Conservation (phyloP, 92 coral and sea anemone genomes). For the Isaurus tuberculatus region DNA sequence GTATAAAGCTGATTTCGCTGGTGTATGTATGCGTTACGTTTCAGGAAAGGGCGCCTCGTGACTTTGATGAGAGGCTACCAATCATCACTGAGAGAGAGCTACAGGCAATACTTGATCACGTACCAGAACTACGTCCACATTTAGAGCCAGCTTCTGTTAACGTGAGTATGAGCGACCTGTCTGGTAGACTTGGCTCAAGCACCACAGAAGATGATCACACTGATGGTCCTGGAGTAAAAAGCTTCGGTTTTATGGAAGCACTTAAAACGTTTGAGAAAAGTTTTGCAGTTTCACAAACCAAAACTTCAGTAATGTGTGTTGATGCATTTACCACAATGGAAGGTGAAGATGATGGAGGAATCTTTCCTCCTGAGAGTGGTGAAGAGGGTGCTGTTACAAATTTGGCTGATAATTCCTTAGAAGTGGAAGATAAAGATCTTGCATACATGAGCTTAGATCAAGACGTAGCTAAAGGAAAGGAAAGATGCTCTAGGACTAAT, state of each 20-base stretch:
- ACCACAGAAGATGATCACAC: conserved; percentile 47
- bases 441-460: conserved; percentile 54
- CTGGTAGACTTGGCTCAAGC: conserved; percentile 43
- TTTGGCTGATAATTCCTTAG: conserved; percentile 21
- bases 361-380: background rate
- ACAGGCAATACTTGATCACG: conserved; percentile 66
- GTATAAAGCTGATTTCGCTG: background rate
- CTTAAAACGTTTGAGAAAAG: conserved; percentile 46
- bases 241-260: conserved; percentile 22
- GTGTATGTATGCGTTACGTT: background rate
- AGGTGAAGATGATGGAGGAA: conserved; percentile 41
- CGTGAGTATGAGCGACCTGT: conserved; percentile 77
- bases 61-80: conserved; percentile 83
- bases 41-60: conserved; percentile 73
- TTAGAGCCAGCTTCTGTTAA: conserved; percentile 63
- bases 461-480: conserved; percentile 43
- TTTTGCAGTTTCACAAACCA: conserved; percentile 34
- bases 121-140: conserved; percentile 74
- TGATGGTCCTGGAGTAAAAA: conserved; percentile 12
- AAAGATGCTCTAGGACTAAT: conserved; percentile 43
- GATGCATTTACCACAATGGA: conserved; percentile 77
- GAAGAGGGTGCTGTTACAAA: background rate
- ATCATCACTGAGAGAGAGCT: conserved; percentile 79
- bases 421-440: conserved; percentile 29
- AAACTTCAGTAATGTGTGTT: conserved; percentile 68